These are phyloP conservation scores for Chironomus tentans DNA, from an alignment of 2,888 invertebrate genomes.

Conservation along the genomic window DNA sequence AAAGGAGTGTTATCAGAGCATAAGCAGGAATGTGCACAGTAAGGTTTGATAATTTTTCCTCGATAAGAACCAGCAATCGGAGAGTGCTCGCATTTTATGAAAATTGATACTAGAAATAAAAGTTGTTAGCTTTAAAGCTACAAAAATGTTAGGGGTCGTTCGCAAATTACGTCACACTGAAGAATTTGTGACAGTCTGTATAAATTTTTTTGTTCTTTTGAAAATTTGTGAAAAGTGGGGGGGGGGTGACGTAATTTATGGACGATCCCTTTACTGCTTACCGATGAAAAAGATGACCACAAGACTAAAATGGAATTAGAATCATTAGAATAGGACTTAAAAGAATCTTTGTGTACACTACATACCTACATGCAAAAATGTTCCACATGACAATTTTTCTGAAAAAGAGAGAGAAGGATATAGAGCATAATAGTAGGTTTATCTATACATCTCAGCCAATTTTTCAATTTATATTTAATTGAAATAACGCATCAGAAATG, in stretches of 20 bases:
- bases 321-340: no score
- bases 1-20: conserved; percentile 46
- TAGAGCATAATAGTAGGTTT: background rate
- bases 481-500: background rate
- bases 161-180: no score
- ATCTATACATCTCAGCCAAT: background rate
- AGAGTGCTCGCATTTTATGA: conserved; percentile 44
- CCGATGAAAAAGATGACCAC: conserved; percentile 43
- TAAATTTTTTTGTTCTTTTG: no score
- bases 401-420: background rate
- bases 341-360: no score
- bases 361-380: conserved; percentile 36
- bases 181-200: no score
- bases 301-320: conserved; percentile 32
- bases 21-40: conserved; percentile 48
- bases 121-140: no score
- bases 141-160: no score
- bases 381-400: conserved; percentile 45
- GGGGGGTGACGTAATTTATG: no score
- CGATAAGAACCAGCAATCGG: conserved; percentile 44
- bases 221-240: no score
- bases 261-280: no score
- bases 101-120: conserved; percentile 36
- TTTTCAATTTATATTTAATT: conserved; percentile 5
- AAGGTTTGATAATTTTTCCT: conserved; percentile 42